Percentiles rank a stretch among this genome's conserved stretches.
Conservation (phyloP, 2,888 invertebrate genomes). For the Odontothrips loti region DNA sequence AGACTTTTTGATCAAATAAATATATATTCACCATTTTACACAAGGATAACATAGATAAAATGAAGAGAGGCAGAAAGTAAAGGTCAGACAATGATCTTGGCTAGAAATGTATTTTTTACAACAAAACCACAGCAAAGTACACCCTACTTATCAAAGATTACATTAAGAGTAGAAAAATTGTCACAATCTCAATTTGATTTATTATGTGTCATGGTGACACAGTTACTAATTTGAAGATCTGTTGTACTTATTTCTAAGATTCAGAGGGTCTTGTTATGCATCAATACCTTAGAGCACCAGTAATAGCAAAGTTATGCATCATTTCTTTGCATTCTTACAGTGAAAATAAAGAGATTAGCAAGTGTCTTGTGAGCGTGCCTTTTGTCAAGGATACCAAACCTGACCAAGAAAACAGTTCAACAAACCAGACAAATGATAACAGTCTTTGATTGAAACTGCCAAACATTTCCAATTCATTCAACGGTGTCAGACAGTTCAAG, state of each 20-base stretch:
- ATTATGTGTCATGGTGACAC: not conserved
- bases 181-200: not conserved
- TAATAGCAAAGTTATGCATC: not conserved
- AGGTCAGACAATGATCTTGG: conserved; percentile 3
- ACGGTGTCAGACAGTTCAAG: not conserved
- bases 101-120: conserved; percentile 9
- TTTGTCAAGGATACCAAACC: not conserved
- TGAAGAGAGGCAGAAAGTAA: conserved; percentile 20
- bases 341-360: conserved; percentile 6
- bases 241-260: not conserved
- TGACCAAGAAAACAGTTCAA: not conserved
- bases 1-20: conserved; percentile 25
- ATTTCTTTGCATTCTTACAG: not conserved
- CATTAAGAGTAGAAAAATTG: not conserved
- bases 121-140: not conserved
- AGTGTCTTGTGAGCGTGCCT: conserved; percentile 17
- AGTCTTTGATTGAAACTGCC: not conserved
- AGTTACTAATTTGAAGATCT: not conserved
- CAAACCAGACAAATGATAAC: conserved; percentile 5
- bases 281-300: not conserved
- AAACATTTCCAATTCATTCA: not conserved
- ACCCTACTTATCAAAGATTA: conserved; percentile 13
- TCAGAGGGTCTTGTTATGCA: not conserved
- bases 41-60: conserved; percentile 5
- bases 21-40: conserved; percentile 11